Evolutionary conservation across 2,888 invertebrate species (phyloP).

Genomic region (Phanerotoma sp.): DNA sequence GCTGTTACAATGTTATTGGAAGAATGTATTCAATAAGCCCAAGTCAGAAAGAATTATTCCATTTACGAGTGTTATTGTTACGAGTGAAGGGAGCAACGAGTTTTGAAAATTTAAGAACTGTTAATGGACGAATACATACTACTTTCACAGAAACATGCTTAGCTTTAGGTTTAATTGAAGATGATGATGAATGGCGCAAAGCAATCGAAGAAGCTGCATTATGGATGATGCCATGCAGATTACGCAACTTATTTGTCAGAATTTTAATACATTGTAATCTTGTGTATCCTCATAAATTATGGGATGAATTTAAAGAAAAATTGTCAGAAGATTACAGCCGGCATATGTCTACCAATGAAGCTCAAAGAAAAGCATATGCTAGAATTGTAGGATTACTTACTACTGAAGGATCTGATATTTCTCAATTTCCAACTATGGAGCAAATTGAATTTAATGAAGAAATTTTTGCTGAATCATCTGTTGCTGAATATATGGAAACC

Average conservation of each 20-base stretch:
- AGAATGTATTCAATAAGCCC: constrained; percentile 38
- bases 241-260: constrained; percentile 44
- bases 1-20: constrained; percentile 30
- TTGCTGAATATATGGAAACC: constrained; percentile 6
- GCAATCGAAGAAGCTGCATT: constrained; percentile 20
- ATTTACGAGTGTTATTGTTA: constrained; percentile 40
- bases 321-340: constrained; percentile 27
- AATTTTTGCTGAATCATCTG: neutral
- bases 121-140: too few species aligned
- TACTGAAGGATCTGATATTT: constrained; percentile 14
- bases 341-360: neutral
- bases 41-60: constrained; percentile 38
- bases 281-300: constrained; percentile 32
- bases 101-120: too few species aligned
- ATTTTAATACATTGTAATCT: too few species aligned
- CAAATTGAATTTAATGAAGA: neutral
- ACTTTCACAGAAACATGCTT: constrained; percentile 42
- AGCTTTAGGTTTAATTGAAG: too few species aligned
- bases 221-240: constrained; percentile 30
- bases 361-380: constrained; percentile 17
- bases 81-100: constrained; percentile 39
- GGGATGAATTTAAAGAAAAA: constrained; percentile 32
- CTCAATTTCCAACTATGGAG: constrained; percentile 16
- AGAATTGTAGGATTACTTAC: constrained; percentile 17
- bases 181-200: constrained; percentile 26